Percentiles rank a stretch among this genome's conserved stretches.
Conservation (phyloP, 2,113 vertebrate species). For the Butorides virescens region DNA sequence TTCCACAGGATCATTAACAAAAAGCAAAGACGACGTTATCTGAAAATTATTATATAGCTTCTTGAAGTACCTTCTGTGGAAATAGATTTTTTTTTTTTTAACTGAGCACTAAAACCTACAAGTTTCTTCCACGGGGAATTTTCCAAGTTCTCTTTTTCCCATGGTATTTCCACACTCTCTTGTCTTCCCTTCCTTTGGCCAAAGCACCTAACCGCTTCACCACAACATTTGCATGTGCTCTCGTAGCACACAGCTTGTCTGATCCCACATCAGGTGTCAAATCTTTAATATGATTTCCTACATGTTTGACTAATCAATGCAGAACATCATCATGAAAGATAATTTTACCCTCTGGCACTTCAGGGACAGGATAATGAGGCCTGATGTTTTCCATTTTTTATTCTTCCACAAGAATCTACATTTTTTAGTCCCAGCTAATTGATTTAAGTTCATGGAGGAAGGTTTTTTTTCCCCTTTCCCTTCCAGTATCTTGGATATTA, state of each 20-base stretch:
- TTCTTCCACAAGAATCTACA: slow-evolving; percentile 61
- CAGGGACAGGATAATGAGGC: slow-evolving; percentile 60
- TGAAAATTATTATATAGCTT: neutral
- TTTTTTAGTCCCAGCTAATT: slow-evolving; percentile 59
- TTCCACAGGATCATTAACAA: neutral
- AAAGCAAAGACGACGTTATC: neutral
- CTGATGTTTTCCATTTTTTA: slow-evolving; percentile 63
- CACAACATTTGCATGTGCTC: neutral
- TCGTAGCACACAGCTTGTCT: slow-evolving; percentile 14
- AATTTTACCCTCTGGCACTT: slow-evolving; percentile 62
- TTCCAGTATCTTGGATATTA: slow-evolving; percentile 48
- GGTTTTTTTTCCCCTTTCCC: neutral
- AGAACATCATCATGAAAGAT: slow-evolving; percentile 76
- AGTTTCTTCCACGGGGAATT: neutral
- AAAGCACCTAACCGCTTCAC: neutral
- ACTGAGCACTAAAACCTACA: neutral
- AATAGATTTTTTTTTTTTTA: neutral
- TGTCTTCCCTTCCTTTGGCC: neutral
- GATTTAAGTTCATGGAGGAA: slow-evolving; percentile 63
- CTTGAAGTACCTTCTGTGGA: neutral
- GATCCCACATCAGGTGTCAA: slow-evolving; percentile 53
- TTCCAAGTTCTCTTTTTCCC: neutral
- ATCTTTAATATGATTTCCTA: slow-evolving; percentile 63
- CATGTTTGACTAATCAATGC: slow-evolving; percentile 82
- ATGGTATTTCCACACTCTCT: neutral